Base-by-base conservation (phyloP, 2,797 vertebrate genomes). In the Garrulus glandarius region DNA sequence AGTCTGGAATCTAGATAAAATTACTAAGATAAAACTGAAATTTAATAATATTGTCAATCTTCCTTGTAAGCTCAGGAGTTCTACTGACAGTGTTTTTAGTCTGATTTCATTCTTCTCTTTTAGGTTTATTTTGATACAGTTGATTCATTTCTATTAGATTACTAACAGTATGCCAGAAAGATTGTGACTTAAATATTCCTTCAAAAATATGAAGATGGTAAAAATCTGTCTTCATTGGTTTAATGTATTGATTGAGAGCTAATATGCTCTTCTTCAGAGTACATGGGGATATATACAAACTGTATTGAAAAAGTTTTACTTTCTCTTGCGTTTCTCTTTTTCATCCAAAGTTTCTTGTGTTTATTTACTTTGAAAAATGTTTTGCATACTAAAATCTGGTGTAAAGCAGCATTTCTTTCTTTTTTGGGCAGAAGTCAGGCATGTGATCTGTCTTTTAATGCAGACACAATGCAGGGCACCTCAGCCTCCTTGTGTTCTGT, bases 41-140 rank as follows among this genome's bases (percentile, higher is more conserved):
- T 89, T 69, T 89, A 95, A 83, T 91, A 83, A 77, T n/a, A 13
- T 86, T 86, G 79, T 72, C 63, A 82, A 20, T 75, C 57, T 93
- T 83, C 11, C 41, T 60, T 55, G 17, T 59, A 87, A 87, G 16
- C 11, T 91, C 15, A 46, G 29, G 39, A 89, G 30, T 91, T 92
- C n/a, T 68, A 13, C n/a, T 89, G 77, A 41, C 44, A 36, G n/a
- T 1, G 0, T 59, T 92, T 79, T 72, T 72, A 84, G 36, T 61
- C 26, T 74, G 20, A 69, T 72, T 91, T 84, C 15, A 36, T 67
- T 49, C 17, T 89, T 13, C 7, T 10, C 20, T 84, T 86, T 47
- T 24, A 64, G 14, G 9, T 86, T 81, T 92, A 57, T 64, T 92
- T 91, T 80, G 17, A 71, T 74, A 30, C 2, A 46, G 29, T 37